phyloP scores from a whole-genome alignment of 2,113 vertebrate species.

The Bubalus kerabau region DNA sequence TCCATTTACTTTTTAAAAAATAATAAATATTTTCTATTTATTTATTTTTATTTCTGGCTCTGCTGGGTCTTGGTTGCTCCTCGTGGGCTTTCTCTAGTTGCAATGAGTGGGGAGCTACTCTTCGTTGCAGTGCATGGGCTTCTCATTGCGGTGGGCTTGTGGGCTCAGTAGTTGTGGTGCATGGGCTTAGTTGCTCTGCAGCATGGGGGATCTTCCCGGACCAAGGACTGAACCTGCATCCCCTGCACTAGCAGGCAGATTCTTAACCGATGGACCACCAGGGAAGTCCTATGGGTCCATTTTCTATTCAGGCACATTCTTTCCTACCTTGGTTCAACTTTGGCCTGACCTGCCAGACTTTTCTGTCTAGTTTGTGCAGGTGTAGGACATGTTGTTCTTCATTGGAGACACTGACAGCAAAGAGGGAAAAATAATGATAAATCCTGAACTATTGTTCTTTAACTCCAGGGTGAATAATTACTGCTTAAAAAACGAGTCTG shows the following conservation, averaged over 20 bases:
- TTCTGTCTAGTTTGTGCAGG: not conserved
- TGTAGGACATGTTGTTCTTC: not conserved
- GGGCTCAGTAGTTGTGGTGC: not conserved
- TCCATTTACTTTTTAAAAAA: not conserved
- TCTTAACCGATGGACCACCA: not conserved
- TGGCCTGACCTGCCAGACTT: not conserved
- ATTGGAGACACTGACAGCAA: not conserved
- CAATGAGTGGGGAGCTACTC: not conserved
- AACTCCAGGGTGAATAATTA: not conserved
- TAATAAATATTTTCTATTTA: not conserved
- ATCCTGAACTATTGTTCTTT: conserved; percentile 3
- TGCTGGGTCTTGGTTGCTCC: not conserved
- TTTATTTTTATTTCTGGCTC: not conserved
- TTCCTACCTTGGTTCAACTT: not conserved
- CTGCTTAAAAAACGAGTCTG: not conserved
- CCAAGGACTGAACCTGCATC: not conserved
- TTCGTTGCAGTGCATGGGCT: not conserved
- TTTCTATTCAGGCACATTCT: conserved; percentile 22
- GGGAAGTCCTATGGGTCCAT: not conserved
- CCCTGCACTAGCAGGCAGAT: not conserved
- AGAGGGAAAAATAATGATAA: conserved; percentile 18
- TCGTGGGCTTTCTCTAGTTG: not conserved
- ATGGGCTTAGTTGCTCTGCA: not conserved
- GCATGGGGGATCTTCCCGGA: not conserved
- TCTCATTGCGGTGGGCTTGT: not conserved